Conservation (phyloP, 2,797 vertebrate species). For the Sebastolobus alascanus region DNA sequence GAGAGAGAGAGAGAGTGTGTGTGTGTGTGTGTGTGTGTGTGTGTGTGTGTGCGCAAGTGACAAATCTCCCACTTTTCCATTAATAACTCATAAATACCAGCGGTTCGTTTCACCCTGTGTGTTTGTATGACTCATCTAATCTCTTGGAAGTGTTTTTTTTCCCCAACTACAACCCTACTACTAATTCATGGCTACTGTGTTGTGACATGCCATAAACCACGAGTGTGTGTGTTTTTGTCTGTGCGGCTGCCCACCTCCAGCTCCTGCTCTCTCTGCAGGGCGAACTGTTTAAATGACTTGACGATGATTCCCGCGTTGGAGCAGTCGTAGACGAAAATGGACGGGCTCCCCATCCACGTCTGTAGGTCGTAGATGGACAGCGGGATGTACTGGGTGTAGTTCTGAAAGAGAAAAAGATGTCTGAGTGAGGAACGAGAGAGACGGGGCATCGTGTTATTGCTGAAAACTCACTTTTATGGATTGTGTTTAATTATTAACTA, state of each 20-base stretch:
- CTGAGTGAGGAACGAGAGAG: neutral
- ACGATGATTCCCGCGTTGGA: constrained; percentile 97
- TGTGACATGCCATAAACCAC: neutral
- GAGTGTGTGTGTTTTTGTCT: constrained; percentile 7
- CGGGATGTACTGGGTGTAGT: constrained; percentile 99
- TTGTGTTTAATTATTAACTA: constrained; percentile 61
- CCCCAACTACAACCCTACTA: neutral
- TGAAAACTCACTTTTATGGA: constrained; percentile 55
- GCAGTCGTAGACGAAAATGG: constrained; percentile 98
- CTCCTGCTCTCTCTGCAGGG: constrained; percentile 97
- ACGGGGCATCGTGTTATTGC: constrained; percentile 18
- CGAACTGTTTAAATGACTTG: constrained; percentile 98
- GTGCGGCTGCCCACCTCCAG: constrained; percentile 89
- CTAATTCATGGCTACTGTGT: neutral
- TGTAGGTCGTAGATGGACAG: constrained; percentile 98
- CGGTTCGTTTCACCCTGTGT: neutral
- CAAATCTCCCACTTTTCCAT: constrained; percentile 4
- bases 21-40: neutral
- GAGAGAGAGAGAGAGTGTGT: too few relatives aligned
- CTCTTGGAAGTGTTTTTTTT: neutral
- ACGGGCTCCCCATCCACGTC: constrained; percentile 99
- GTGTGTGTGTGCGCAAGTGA: neutral
- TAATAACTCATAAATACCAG: constrained; percentile 38
- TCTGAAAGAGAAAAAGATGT: constrained; percentile 78
- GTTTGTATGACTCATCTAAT: constrained; percentile 26